These are phyloP conservation scores for Coilia nasus DNA, from an alignment of 2,797 vertebrate species.

Conservation along the genomic window DNA sequence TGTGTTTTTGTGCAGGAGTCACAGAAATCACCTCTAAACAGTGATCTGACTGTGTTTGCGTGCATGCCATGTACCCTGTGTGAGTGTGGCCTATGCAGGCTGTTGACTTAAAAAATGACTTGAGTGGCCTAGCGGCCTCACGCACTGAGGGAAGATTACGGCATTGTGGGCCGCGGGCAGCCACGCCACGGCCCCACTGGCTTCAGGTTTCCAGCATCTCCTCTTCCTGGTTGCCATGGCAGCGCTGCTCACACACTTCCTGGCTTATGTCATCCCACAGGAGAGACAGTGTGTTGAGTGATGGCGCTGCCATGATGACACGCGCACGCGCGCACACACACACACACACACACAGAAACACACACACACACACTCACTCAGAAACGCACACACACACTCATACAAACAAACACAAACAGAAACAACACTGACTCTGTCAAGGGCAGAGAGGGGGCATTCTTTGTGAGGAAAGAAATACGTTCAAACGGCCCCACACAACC, in stretches of 20 bases:
- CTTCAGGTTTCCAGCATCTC: slow-evolving; percentile 69
- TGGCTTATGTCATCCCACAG: slow-evolving; percentile 61
- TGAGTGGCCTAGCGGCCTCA: neutral
- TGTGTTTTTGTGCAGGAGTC: neutral
- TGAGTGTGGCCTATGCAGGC: neutral
- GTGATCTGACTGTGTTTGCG: neutral
- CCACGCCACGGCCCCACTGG: slow-evolving; percentile 46
- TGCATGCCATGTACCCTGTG: neutral
- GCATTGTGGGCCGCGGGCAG: slow-evolving; percentile 60
- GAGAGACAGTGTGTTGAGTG: slow-evolving; percentile 45
- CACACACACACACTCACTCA: neutral
- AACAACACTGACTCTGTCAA: neutral
- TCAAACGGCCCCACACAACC: neutral
- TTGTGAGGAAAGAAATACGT: neutral
- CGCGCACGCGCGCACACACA: neutral
- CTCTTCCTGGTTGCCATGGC: slow-evolving; percentile 67
- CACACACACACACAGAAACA: neutral
- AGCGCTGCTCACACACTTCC: slow-evolving; percentile 64
- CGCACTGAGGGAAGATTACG: slow-evolving; percentile 63
- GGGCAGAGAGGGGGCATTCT: neutral
- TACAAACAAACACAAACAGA: neutral
- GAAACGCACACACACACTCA: neutral
- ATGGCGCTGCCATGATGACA: slow-evolving; percentile 36
- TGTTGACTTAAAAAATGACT: neutral
- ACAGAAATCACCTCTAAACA: neutral